Base-by-base conservation (phyloP, 2,113 vertebrate genomes). In the Poeciliopsis turrubarensis region DNA sequence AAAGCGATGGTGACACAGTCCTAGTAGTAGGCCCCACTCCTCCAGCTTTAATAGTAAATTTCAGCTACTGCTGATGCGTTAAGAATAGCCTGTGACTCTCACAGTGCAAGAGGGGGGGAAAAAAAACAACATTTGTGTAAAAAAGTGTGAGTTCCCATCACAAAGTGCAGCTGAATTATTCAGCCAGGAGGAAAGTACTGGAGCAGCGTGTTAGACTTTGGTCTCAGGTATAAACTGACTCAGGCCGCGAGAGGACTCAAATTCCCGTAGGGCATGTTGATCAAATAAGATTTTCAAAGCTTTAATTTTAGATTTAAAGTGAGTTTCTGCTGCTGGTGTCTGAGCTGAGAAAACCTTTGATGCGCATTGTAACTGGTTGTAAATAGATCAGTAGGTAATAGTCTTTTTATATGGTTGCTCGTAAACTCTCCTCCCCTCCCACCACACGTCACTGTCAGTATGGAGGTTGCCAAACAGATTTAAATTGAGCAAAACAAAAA, bases 1-100 rank as follows among this genome's bases (percentile, higher is more conserved):
- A 71, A 84, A 86, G 85, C 85, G 67, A 90, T 67, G 86, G 87
- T 83, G 85, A 87, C 88, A 92, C 75, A 82, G 83, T 83, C 85
- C 78, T 34, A 72, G 65, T 25, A 9, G 81, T 75, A 75, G 76
- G 65, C 63, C 57, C 64, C 17, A 25, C 68, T 72, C 37, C 82
- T 76, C 64, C 26, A 26, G 51, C 63, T 85, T 72, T 69, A 76
- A 79, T 65, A 83, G 78, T 83, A 76, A 66, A 83, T 78, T 39
- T 74, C 65, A 73, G 57, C 60, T 73, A 67, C 76, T 75, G 76
- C 72, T 84, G 68, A 63, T 62, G 73, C 60, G 39, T 72, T n/a
- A 78, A 85, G 74, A 84, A 85, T 70, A 79, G 72, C 17, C 73
- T 78, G 25, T 5, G 74, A 82, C 62, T 73, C 61, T 75, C 47